Base-by-base conservation (phyloP, 2,797 vertebrate species). In the Rhinophrynus dorsalis region DNA sequence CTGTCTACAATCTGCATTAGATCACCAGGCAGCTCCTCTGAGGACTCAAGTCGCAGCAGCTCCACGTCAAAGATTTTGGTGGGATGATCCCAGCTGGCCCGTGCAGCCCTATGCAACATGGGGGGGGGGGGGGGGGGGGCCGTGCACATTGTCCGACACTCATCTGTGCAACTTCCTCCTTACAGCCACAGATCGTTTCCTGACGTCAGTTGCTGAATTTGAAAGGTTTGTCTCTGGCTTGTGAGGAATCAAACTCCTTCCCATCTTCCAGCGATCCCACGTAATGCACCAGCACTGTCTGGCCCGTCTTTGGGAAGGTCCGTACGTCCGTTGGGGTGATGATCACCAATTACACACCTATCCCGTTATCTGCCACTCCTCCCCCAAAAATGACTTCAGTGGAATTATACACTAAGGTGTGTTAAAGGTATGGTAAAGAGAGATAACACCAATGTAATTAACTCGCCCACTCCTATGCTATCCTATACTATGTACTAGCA, bases 261-360 rank as follows among this genome's bases (percentile, higher is more conserved):
- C 95, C 95, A 57, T 96, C 86, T 74, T 83, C 89, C 83, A 97
- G 89, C 75, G 91, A 93, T 68, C 95, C 96, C n/a, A 94, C 93
- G 84, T 98, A 98, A 79, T 97, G 96, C 80, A 97, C 95, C 83
- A 96, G 93, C 74, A 94, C 96, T 69, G 92, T 94, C 92, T 98
- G 96, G 65, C 96, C 96, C 82, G 92, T 94, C 80, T 94, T 96
- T 65, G 95, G 96, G 80, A 93, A 98, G 84, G 95, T 97, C 89
- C 93, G 91, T 84, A n/a, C n/a, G n/a, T n/a, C n/a, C n/a, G n/a
- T n/a, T n/a, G n/a, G n/a, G n/a, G n/a, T n/a, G n/a, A n/a, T n/a
- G n/a, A n/a, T n/a, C n/a, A n/a, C n/a, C n/a, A n/a, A n/a, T n/a
- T n/a, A n/a, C n/a, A n/a, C n/a, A n/a, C n/a, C n/a, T n/a, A n/a